Base-by-base conservation (phyloP, 1,140 invertebrate species). In the Dinothrombium tinctorium region DNA sequence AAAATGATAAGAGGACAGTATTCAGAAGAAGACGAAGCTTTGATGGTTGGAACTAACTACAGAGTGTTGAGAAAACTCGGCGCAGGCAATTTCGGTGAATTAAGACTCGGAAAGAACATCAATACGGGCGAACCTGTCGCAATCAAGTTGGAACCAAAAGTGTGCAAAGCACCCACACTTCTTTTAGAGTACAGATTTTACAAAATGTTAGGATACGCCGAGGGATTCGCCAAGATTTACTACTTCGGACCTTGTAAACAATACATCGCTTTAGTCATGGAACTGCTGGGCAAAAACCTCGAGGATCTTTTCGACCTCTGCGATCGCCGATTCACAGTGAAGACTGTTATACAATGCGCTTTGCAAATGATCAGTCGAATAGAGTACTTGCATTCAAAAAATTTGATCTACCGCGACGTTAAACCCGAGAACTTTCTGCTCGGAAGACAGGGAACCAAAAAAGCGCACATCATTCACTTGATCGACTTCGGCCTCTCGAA, bases 401-500 rank as follows among this genome's bases (percentile, higher is more conserved):
- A 42, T 40, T 28, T 54, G 15, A 55, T 55, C 20, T 54, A 52
- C 33, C 44, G 53, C 8, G 53, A 54, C 38, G 43, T 54, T n/a
- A 54, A 54, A 39, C 53, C 53, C 3, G 53, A 54, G 39, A 54
- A 54, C 38, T 55, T 55, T 46, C 32, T 54, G 12, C 37, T 54
- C 22, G 53, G 53, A 3, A 35, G 47, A 28, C 46, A 43, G 11
- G 42, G 41, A 35, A 90, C 81, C 59, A 89, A 89, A 69, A 78
- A 89, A 63, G 87, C 96, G 67, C 92, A 95, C 72, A 74, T 89
- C 62, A 94, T 98, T 61, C 86, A 98, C 69, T 95, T 98, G 67
- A 95, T 69, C 47, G 68, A 70, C 55, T 70, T 71, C 57, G 68
- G 68, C 43, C 52, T 70, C 38, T 68, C 69, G 25, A 70, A 70